A percentile compares a stretch with the other conserved stretches of the same genome.
Conservation (phyloP, 2,113 vertebrate species). For the Cephalopterus ornatus region DNA sequence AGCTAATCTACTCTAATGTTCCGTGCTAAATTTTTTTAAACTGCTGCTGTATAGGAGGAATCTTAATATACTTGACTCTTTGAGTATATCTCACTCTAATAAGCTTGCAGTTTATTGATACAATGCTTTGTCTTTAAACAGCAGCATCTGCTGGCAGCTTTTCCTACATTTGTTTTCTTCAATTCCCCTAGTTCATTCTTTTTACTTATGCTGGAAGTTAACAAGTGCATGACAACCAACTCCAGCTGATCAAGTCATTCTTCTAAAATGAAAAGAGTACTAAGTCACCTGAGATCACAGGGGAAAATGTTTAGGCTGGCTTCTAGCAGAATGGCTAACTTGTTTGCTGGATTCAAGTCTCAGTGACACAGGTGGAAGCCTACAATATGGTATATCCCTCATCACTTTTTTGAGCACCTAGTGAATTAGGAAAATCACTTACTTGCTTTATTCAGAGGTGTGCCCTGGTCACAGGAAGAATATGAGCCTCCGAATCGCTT, state of each 20-base stretch:
- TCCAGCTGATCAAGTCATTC: neutral
- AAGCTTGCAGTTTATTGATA: neutral
- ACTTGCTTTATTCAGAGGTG: neutral
- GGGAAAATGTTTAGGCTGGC: neutral
- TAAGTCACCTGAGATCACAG: neutral
- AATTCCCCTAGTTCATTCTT: neutral
- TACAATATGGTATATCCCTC: neutral
- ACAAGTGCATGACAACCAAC: neutral
- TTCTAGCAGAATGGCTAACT: neutral
- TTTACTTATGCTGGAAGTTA: neutral
- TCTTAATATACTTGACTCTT: neutral
- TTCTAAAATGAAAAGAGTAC: neutral
- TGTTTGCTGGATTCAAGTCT: neutral
- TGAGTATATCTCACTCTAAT: neutral
- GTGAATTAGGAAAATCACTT: neutral
- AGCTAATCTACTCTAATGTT: neutral
- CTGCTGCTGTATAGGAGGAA: neutral
- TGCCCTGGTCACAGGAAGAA: neutral
- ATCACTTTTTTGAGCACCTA: neutral
- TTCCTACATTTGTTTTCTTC: neutral
- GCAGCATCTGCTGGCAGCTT: neutral
- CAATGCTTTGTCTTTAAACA: neutral
- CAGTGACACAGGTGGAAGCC: neutral
- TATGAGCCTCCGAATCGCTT: neutral
- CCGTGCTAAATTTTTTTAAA: neutral